phyloP scores from a whole-genome alignment of 2,888 invertebrate species.

The Platycheirus albimanus region DNA sequence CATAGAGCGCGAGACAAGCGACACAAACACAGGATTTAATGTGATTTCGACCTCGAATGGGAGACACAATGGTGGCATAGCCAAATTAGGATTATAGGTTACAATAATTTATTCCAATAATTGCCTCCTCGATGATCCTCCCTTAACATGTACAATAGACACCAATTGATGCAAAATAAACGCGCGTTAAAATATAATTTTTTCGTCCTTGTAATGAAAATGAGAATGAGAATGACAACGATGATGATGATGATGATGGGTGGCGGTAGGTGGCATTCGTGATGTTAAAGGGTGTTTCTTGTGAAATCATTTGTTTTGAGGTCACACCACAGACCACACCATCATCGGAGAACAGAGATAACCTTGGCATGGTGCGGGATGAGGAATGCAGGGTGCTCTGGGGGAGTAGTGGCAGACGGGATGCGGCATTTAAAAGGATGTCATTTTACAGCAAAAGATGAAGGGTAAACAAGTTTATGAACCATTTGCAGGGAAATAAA shows the following conservation, averaged over 20 bases:
- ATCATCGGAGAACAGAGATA: too few species aligned
- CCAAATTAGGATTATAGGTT: conserved; percentile 65
- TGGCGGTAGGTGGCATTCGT: too few species aligned
- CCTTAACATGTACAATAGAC: conserved; percentile 1
- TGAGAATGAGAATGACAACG: neutral
- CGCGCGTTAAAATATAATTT: conserved; percentile 26
- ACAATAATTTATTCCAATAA: conserved; percentile 69
- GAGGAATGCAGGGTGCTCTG: too few species aligned
- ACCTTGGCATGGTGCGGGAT: conserved; percentile 24
- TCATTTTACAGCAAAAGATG: conserved; percentile 24
- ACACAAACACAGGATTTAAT: conserved; percentile 8
- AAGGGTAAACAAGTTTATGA: conserved; percentile 57
- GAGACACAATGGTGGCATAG: conserved; percentile 37
- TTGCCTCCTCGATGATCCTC: conserved; percentile 27
- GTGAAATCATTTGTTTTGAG: conserved; percentile 27
- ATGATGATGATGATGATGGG: too few species aligned
- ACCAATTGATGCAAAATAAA: conserved; percentile 35
- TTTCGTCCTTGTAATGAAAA: neutral
- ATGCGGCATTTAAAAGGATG: neutral
- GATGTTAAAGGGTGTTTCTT: conserved; percentile 19
- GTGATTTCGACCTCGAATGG: conserved; percentile 40
- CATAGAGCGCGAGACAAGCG: too few species aligned
- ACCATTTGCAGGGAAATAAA: conserved; percentile 57
- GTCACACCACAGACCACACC: conserved; percentile 32
- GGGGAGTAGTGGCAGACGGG: neutral